Base-by-base conservation (phyloP, 2,888 invertebrate genomes). In the Hirtodrosophila confusa region DNA sequence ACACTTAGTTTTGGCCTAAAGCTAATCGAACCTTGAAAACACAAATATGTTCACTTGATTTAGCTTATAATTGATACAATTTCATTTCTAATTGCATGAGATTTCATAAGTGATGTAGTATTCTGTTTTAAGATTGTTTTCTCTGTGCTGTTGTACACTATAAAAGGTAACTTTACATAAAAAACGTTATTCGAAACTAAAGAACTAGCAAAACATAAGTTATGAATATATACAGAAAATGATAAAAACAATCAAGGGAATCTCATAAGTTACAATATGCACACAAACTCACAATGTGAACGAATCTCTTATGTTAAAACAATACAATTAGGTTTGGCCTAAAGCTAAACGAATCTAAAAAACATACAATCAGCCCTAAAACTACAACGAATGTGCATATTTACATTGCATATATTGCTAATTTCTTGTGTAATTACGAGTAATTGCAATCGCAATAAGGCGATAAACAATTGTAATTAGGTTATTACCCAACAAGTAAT, bases 301-400 rank as follows among this genome's bases (percentile, higher is more conserved):
- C 10, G 40, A 23, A 40, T 35, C 43, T 69, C 70, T 70, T 71
- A 62, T 41, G 39, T 10, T 57, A 56, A 54, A 64, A 63, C 29
- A 70, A 47, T 48, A 55, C 4, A 33, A 54, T 51, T 48, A 70
- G 23, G 29, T 43, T 55, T 39, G 55, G 41, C 49, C 65, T 61
- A 75, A 57, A 47, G 53, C 70, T 69, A 60, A 57, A 54, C 35
- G 53, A 64, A 49, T 56, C 11, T 37, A 39, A 23, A 55, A 60
- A 66, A 62, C 56, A 75, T 72, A 33, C 64, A 72, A 53, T 50
- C 60, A 68, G 61, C 53, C 61, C 66, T 62, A 70, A 53, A 2
- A 36, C 63, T 61, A 61, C 17, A 62, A 65, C 54, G 50, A 68
- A 43, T 68, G 60, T 69, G 67, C 54, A 69, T 76, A 77, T 77